Base-by-base conservation (phyloP, 2,797 vertebrate genomes). In the Amblyopsis hoosieri region DNA sequence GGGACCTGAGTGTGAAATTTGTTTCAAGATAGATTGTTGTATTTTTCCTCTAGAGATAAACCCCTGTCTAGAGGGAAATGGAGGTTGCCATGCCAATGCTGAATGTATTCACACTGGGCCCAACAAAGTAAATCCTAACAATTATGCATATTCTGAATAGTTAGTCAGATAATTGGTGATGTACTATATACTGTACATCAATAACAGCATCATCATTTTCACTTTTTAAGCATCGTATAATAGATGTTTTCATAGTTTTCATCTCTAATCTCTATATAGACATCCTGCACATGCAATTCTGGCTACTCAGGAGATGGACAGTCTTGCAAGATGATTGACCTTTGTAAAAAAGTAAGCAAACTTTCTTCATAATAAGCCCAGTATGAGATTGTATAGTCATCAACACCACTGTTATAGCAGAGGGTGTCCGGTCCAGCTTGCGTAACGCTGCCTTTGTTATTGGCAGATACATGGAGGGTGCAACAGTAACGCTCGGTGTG, bases 381-480 rank as follows among this genome's bases (percentile, higher is more conserved):
- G 23, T 29, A 4, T 29, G 3, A 1, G 23, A 23, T 54, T 19
- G 7, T 2, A 42, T 9, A 8, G 37, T 42, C 47, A 48, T 48
- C 47, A 48, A 48, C 47, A 48, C n/a, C 4, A 12, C 47, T 10
- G 47, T 48, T 53, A 19, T 53, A 19, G 23, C 23, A 29, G 23
- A 29, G 23, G 3, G 48, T 14, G 12, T 50, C 48, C 48, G 14
- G 14, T 14, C 48, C 7, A 14, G 29, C 7, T 1, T 3, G 23
- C 13, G 29, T 37, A 15, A 15, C 6, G 54, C 23, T 10, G 7
- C 14, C 3, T 13, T 62, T 17, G 54, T 54, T 31, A 17, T 31
- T 42, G 45, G n/a, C 86, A 99, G 97, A 93, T 81, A 68, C 97
- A 98, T 0, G 96, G 96, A 0, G 94, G 94, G 48, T 99, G 97